Conservation (phyloP, 1,140 invertebrate species). For the Thalassaphorura encarpata region DNA sequence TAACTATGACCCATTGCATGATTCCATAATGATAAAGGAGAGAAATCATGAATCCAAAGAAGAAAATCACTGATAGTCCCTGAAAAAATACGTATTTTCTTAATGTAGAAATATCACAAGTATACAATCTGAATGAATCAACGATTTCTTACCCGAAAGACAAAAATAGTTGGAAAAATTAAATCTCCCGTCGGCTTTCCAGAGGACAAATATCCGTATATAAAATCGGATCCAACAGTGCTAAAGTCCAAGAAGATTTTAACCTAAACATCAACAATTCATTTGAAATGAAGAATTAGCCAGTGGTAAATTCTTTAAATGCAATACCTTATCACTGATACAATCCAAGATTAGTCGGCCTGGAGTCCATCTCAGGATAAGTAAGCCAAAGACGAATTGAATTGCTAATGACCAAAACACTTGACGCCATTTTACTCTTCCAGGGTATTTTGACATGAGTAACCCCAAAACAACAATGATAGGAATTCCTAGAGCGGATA, state of each 20-base stretch:
- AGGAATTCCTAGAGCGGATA: constrained; percentile 53
- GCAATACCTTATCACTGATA: constrained; percentile 64
- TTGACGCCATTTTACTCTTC: constrained; percentile 56
- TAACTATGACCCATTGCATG: constrained; percentile 77
- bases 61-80: constrained; percentile 77
- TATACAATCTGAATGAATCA: background rate
- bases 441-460: constrained; percentile 52
- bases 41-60: constrained; percentile 78
- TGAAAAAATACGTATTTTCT: constrained; percentile 38
- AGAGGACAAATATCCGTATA: constrained; percentile 57
- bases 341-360: constrained; percentile 69
- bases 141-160: constrained; percentile 61
- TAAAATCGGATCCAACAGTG: constrained; percentile 65
- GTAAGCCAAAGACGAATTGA: constrained; percentile 75
- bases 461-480: constrained; percentile 41
- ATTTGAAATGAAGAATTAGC: background rate
- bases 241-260: constrained; percentile 68
- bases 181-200: constrained; percentile 1
- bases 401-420: constrained; percentile 68
- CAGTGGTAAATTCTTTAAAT: background rate
- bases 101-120: background rate
- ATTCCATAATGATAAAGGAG: constrained; percentile 76
- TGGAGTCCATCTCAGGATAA: constrained; percentile 72
- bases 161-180: constrained; percentile 49
- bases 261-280: constrained; percentile 34